Percentiles rank a stretch among this genome's conserved stretches.
Conservation (phyloP, 2,888 invertebrate species). For the Schizaphis graminum region DNA sequence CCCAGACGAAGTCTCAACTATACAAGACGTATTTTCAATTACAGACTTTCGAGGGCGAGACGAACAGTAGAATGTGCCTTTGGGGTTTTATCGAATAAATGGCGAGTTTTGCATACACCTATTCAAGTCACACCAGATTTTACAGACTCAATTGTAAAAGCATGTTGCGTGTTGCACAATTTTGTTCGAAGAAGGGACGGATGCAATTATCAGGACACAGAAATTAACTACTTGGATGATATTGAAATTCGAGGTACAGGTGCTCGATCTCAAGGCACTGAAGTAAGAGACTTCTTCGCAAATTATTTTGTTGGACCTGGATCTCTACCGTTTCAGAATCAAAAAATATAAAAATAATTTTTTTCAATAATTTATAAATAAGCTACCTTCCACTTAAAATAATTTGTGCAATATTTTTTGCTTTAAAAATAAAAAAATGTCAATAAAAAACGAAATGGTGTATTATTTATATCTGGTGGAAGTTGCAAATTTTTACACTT, state of each 20-base stretch:
- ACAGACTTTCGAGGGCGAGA: neutral
- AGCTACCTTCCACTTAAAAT: no score
- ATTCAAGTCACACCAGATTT: neutral
- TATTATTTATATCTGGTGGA: no score
- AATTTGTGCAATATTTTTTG: no score
- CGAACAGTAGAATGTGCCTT: neutral
- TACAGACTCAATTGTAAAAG: neutral
- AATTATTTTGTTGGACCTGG: neutral
- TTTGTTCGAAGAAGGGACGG: constrained; percentile 17
- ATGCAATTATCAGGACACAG: neutral
- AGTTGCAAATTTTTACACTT: no score
- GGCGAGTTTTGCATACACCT: neutral
- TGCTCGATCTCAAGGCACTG: neutral
- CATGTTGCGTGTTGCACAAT: neutral
- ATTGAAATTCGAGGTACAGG: neutral
- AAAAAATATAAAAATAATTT: neutral
- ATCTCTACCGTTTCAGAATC: neutral
- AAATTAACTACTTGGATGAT: neutral
- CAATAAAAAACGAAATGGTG: no score
- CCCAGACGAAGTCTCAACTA: neutral
- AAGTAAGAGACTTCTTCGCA: neutral
- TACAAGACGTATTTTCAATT: neutral
- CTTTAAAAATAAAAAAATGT: no score
- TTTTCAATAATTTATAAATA: no score
- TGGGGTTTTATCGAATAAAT: neutral